Evolutionary conservation across 2,888 invertebrate species (phyloP), one percentile per base, ranked within the genome.

Genomic region (Mythimna albipuncta): DNA sequence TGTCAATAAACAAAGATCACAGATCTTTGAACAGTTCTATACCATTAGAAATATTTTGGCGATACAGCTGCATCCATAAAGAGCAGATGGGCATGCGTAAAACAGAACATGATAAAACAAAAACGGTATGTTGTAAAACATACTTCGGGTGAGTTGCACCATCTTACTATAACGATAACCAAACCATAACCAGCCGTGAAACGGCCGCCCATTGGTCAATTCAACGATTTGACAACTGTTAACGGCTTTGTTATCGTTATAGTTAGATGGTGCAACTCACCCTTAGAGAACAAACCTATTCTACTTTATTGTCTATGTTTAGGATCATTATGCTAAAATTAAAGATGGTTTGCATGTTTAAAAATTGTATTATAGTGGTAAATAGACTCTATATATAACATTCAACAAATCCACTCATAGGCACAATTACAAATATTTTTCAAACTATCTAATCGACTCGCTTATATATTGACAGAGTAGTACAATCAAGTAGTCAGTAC

Each of bases 1-100:
- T 93, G 92, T 92, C 90, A 91, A 91, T 89, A 90, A 88, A 91
- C 93, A 95, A 95, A 95, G 95, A 95, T 94, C 94, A 92, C 92
- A 93, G 93, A 94, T 92, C 95, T 93, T 90, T 89, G 90, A 89
- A 91, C 89, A 90, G 87, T 91, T 88, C 88, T 81, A 85, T 90
- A 91, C 90, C 91, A 91, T 91, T 89, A 82, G 87, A 90, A 90
- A 90, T 88, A 92, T 89, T 91, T 89, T 91, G 91, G 89, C 83
- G 41, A 64, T 41, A 58, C 52, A 44, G 26, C 44, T 65, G 73
- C 65, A 68, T 66, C 50, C 52, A 59, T 16, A 55, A 44, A 35
- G n/a, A 64, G 38, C 10, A 57, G 57, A 44, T 55, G 58, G 54
- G 54, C 19, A 69, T 19, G 6, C 54, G 16, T 52, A 32, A 55